phyloP scores from a whole-genome alignment of 1,140 invertebrate species.

The Asbolus verrucosus region DNA sequence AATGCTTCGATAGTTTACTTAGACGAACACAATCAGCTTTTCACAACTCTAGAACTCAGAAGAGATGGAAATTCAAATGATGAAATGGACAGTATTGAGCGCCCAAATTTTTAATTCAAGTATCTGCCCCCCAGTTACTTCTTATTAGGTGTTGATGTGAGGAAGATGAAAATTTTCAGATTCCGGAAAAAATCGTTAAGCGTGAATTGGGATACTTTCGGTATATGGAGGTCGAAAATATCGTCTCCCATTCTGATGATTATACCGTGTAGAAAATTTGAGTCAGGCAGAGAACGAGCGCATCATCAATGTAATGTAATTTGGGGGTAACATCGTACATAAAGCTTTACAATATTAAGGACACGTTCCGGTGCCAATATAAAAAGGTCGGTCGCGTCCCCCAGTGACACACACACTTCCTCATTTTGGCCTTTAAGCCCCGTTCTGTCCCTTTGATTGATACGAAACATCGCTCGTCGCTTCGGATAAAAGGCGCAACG shows the following conservation, averaged over 20 bases:
- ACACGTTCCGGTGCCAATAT: conserved; percentile 48
- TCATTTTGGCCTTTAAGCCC: conserved; percentile 53
- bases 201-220: neutral
- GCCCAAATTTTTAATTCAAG: too few species aligned
- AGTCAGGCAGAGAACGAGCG: conserved; percentile 35
- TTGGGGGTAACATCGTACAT: conserved; percentile 38
- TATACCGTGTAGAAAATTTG: conserved; percentile 43
- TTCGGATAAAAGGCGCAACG: conserved; percentile 54
- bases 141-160: too few species aligned
- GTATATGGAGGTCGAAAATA: conserved; percentile 14
- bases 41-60: too few species aligned
- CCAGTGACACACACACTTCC: conserved; percentile 52
- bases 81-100: too few species aligned
- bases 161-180: too few species aligned
- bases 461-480: conserved; percentile 55
- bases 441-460: conserved; percentile 57
- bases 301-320: conserved; percentile 40
- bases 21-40: too few species aligned
- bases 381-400: conserved; percentile 49
- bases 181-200: neutral
- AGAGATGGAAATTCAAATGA: too few species aligned
- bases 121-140: too few species aligned
- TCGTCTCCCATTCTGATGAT: conserved; percentile 39
- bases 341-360: conserved; percentile 49
- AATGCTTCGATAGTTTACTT: too few species aligned